A percentile compares a stretch with the other conserved stretches of the same genome.
These are phyloP conservation scores for Arizona elegans DNA, from an alignment of 2,113 vertebrate species.

Conservation along the genomic window DNA sequence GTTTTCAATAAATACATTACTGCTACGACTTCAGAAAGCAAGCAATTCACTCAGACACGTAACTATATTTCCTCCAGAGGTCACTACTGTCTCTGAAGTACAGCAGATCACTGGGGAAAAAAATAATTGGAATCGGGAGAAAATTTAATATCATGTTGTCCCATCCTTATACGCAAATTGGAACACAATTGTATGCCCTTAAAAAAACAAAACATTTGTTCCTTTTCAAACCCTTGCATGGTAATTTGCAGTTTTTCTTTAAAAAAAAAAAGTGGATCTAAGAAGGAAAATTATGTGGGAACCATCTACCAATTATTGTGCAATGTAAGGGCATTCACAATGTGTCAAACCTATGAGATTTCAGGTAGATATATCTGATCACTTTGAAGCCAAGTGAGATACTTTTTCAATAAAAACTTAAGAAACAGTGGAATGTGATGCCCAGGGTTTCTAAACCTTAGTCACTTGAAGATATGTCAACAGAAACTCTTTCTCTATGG, in stretches of 20 bases:
- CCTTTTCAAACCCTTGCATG: neutral
- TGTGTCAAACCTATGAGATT: neutral
- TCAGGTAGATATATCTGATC: neutral
- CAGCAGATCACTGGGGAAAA: neutral
- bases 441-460: neutral
- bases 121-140: neutral
- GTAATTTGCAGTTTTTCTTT: neutral
- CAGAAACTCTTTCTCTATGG: neutral
- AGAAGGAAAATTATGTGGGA: neutral
- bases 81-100: neutral
- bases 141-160: neutral
- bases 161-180: neutral
- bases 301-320: neutral
- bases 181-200: neutral
- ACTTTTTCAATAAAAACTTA: neutral
- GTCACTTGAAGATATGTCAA: neutral
- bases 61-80: neutral
- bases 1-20: neutral
- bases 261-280: neutral
- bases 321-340: neutral
- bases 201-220: neutral
- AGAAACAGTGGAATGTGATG: neutral
- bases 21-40: neutral
- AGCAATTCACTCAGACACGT: neutral
- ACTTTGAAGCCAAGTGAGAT: neutral